phyloP scores from a whole-genome alignment of 1,140 invertebrate genomes.

The Schlechtendalia chinensis region DNA sequence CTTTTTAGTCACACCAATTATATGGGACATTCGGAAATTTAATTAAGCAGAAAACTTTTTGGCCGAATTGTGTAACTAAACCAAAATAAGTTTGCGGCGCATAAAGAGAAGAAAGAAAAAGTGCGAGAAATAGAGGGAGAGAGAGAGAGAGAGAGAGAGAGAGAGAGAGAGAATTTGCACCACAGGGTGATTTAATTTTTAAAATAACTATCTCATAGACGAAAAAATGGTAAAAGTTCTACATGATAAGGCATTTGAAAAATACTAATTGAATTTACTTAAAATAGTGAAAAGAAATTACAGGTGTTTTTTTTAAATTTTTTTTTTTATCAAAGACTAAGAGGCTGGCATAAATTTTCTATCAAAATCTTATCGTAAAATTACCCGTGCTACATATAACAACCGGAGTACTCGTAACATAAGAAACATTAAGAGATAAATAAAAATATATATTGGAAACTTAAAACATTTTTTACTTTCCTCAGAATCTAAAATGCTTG shows the following conservation, averaged over 20 bases:
- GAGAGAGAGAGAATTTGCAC: constrained; percentile 22
- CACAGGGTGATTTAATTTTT: constrained; percentile 26
- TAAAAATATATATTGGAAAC: no score
- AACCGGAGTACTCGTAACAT: no score
- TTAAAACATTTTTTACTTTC: no score
- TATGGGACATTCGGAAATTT: constrained; percentile 21
- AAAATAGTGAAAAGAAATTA: neutral
- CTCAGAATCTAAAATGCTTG: no score
- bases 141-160: no score
- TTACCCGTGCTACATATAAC: no score
- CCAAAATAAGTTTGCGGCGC: constrained; percentile 34
- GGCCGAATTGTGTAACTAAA: constrained; percentile 37
- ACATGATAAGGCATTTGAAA: neutral
- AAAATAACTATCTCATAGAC: constrained; percentile 27
- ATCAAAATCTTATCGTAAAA: no score
- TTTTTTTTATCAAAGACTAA: neutral
- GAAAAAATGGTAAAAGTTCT: constrained; percentile 29
- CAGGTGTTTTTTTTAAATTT: neutral
- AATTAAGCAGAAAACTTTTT: constrained; percentile 48
- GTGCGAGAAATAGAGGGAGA: no score
- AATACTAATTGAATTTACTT: neutral
- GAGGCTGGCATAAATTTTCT: no score
- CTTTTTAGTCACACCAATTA: constrained; percentile 48
- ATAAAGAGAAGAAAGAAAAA: constrained; percentile 5
- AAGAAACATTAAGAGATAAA: no score